Evolutionary conservation across 2,888 invertebrate genomes (phyloP), one percentile per base, ranked within the genome.

Genomic region (Mythimna ferrago): DNA sequence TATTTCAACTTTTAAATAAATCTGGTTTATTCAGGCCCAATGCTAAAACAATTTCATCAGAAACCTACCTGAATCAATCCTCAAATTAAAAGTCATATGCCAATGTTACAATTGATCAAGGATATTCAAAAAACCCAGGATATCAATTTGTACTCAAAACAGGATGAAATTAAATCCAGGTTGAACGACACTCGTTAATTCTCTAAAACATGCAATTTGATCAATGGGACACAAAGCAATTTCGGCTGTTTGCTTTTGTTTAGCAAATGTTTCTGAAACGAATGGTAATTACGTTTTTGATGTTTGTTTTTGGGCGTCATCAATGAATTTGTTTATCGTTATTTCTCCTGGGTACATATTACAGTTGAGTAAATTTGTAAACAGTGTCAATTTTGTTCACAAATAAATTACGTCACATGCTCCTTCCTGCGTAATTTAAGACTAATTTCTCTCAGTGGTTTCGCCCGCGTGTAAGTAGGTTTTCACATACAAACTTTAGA

Each of bases 171-270:
- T 75, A 71, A 83, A 83, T 73, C 73, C 71, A 66, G 38, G 73
- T 76, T 79, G 73, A 80, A 69, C 51, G 71, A 70, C 71, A 79
- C 56, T 72, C 63, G 73, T 73, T 75, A 79, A 76, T 72, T 64
- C 73, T 76, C 60, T 71, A 79, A 79, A 81, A 78, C 76, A 80
- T 82, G 75, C 67, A 84, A 76, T 81, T 81, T 73, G 73, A 77
- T 78, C 71, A 74, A 78, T 78, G 76, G 57, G 58, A 80, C 66
- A 77, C 61, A 76, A 73, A 80, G 75, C 67, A 57, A 67, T 77
- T 73, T 62, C 71, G 76, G 57, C n/a, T 72, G 83, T 78, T 75
- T 73, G 71, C 62, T 70, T 78, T 74, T 80, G 80, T 77, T 77
- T 74, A 65, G 54, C 21, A 71, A 82, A 78, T 80, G 64, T 74